Evolutionary conservation across 1,140 invertebrate species (phyloP), one percentile per base, ranked within the genome.

Genomic region (Cepaea nemoralis): DNA sequence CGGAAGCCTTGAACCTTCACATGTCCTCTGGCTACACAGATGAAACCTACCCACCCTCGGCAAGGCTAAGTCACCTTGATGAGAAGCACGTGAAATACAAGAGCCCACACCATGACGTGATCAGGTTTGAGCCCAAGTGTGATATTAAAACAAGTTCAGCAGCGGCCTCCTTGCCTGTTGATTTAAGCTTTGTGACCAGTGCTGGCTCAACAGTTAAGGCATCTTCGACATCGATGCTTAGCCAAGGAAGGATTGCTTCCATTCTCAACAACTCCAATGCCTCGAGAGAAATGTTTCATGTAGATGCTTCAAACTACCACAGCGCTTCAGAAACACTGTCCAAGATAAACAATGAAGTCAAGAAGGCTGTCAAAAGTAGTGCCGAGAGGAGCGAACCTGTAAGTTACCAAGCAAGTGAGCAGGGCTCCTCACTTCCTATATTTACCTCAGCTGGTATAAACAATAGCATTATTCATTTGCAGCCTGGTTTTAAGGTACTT

Each of bases 151-250:
- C 55, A 10, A 24, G 5, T 19, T 12, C 45, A 48, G 45, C 45
- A 48, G 8, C 45, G 8, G 8, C 45, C 8, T 8, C 19, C 45
- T 48, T 48, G 45, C 45, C 45, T 48, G 8, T 10, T 59, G 67
- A 69, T 39, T 33, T 14, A 69, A 39, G 37, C 31, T n/a, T 3
- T 16, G 14, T 6, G 6, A 33, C 31, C 8, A 66, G 3, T 24
- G 37, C 31, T 16, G 6, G 37, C 33, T 14, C 67, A 33, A 6
- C 2, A 35, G 31, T 14, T 5, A 6, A 8, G 31, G 67, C 33
- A 69, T 37, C 69, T 70, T 39, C 40, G 35, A 63, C 59, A 39
- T 70, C 69, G 2, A 8, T 70, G 19, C 69, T 39, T 70, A 70
- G 69, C 24, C 16, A 39, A 40, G 69, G 37, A 6, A 70, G 69